Base-by-base conservation (phyloP, 2,797 vertebrate species). In the Rhinella marina region DNA sequence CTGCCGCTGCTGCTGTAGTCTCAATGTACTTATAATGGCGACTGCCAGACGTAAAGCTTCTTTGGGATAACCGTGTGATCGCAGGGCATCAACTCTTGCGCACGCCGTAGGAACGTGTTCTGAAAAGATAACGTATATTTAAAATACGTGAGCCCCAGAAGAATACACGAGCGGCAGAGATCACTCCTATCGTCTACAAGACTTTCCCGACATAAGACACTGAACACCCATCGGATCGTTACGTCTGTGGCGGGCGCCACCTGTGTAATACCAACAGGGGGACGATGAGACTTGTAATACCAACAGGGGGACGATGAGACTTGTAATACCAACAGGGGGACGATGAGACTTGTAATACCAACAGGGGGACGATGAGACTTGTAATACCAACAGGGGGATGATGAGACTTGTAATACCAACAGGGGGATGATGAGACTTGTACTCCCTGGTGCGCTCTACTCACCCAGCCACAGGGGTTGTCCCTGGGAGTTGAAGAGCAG, bases 71-170 rank as follows among this genome's bases (percentile, higher is more conserved):
- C 98, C 98, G 0, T 99, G 98, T 90, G 98, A 99, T 88, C 98
- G 97, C 88, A 99, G 93, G 52, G 98, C 98, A 54, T 99, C 98
- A 16, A 99, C 98, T 1, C 98, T 96, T 56, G 98, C 98, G 0
- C 98, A 99, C 5, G 98, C 98, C 2, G 98, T 99, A 0, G 98
- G 98, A 76, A 99, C 98, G 0, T 99, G 98, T 89, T 99, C 98
- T 99, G 93, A 59, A 92, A 91, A 59, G 90, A 92, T n/a, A 16
- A 73, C 1, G 1, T 23, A n/a, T 23, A 41, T 5, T 41, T 41
- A 41, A 41, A 41, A 41, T n/a, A 6, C 41, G 41, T 7, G 21
- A 7, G 21, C 4, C 62, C n/a, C 10, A 27, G 10, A 66, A 12
- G 62, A 25, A 25, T 8, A 70, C 16, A 72, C 7, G 11, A 41